Base-by-base conservation (phyloP, 2,888 invertebrate genomes). In the Drosophila ezoana region DNA sequence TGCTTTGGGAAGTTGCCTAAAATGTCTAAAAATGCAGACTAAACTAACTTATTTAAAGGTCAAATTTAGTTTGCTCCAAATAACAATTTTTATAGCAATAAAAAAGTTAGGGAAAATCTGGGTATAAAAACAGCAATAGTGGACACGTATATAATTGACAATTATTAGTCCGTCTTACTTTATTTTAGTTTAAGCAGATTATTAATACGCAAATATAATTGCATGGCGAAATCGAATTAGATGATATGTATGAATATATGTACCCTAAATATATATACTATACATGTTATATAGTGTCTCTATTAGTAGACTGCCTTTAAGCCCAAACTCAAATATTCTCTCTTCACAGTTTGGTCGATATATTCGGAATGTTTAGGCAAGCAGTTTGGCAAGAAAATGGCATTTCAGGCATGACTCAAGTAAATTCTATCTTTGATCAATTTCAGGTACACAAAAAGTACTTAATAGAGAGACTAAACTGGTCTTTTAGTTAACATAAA, bases 321-420 rank as follows among this genome's bases (percentile, higher is more conserved):
- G 20, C 45, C 10, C 56, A 13, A 40, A 11, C 44, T 43, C 18
- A 56, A 45, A 37, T 57, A 23, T 37, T 40, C 13, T 14, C 4
- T 4, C 5, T 3, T 38, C 5, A 35, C 57, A 53, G 77, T 74
- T 74, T 74, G 77, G 73, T 74, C 74, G 77, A 74, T 74, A 74
- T 51, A 47, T 51, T 40, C 14, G 23, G 41, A 59, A 59, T 67
- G 37, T 11, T 49, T 63, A 16, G 40, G 44, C 14, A 47, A 61
- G 33, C 8, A 37, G 11, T 8, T 28, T 20, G 11, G 16, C 16
- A 28, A 2, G 16, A 28, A 18, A 13, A 37, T n/a, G n/a, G 10
- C 47, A 37, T n/a, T 65, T 35, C 13, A 3, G 37, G 11, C 23
- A 28, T 20, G 64, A 5, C 37, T 9, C 14, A 16, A 40, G 13